A percentile compares a stretch with the other conserved stretches of the same genome.
Evolutionary conservation across 1,140 invertebrate species (phyloP).

Genomic region (Oryctes rhinoceros): DNA sequence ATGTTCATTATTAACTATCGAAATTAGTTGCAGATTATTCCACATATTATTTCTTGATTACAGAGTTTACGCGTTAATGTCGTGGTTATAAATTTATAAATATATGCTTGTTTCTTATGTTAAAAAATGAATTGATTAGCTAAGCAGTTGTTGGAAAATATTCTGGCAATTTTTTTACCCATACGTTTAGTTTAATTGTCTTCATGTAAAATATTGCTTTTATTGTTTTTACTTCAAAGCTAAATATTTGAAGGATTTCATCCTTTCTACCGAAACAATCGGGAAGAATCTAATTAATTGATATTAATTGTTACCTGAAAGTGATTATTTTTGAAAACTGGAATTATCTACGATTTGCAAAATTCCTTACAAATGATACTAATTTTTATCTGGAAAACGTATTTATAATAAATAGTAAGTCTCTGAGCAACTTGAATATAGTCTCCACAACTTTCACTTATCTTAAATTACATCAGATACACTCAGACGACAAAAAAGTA

Average conservation of each 20-base stretch:
- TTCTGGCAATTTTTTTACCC: no score
- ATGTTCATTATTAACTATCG: not conserved
- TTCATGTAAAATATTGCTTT: no score
- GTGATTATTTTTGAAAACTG: no score
- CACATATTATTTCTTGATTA: not conserved
- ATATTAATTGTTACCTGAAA: no score
- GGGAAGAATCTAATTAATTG: no score
- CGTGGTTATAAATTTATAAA: not conserved
- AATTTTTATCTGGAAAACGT: not conserved
- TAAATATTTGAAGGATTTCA: no score
- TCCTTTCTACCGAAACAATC: no score
- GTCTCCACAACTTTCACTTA: conserved; percentile 41
- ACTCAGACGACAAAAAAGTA: conserved; percentile 23
- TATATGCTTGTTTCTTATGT: not conserved
- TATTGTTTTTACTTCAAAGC: no score
- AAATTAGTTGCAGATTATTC: not conserved
- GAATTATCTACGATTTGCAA: no score
- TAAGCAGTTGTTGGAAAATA: no score
- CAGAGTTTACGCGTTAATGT: not conserved
- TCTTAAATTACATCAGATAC: conserved; percentile 44
- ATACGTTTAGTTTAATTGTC: no score
- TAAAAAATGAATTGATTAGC: not conserved
- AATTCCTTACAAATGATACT: no score
- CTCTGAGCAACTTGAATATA: not conserved
- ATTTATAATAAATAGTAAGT: not conserved